These are phyloP conservation scores for Bedellia somnulentella DNA, from an alignment of 2,888 invertebrate species.

Conservation along the genomic window DNA sequence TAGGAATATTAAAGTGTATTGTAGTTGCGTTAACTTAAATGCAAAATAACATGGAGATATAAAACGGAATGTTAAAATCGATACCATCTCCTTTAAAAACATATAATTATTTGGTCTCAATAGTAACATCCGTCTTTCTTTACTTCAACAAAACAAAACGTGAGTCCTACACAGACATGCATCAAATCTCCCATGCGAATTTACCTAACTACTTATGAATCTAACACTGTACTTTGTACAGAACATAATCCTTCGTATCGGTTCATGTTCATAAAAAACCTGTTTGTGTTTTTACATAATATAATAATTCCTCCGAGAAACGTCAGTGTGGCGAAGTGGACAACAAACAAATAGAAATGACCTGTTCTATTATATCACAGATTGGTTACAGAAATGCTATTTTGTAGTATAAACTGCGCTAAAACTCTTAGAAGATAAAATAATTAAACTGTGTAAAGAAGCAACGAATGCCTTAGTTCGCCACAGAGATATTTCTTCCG, in stretches of 20 bases:
- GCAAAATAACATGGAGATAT: conserved; percentile 23
- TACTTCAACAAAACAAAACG: conserved; percentile 19
- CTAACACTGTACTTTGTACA: conserved; percentile 63
- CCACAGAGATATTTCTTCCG: conserved; percentile 38
- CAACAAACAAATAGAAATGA: conserved; percentile 21
- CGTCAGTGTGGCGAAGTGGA: conserved; percentile 43
- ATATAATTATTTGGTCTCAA: conserved; percentile 61
- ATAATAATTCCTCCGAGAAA: conserved; percentile 18
- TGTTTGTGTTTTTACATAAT: conserved; percentile 27
- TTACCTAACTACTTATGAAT: conserved; percentile 61
- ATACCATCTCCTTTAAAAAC: conserved; percentile 55
- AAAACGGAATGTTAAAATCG: conserved; percentile 59
- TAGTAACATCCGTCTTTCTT: conserved; percentile 38
- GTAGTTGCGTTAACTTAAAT: conserved; percentile 48
- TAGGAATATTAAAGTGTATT: conserved; percentile 51
- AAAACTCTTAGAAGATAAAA: too few species aligned
- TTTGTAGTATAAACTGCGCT: neutral
- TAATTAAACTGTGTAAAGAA: too few species aligned
- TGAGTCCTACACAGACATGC: conserved; percentile 34
- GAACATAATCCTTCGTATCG: conserved; percentile 37
- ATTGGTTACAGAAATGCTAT: conserved; percentile 30
- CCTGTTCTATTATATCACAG: conserved; percentile 56
- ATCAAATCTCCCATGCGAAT: conserved; percentile 39
- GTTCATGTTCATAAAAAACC: conserved; percentile 40
- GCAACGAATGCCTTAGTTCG: conserved; percentile 24